Evolutionary conservation across 2,888 invertebrate genomes (phyloP).

Genomic region (Rhopalosiphum nymphaeae): DNA sequence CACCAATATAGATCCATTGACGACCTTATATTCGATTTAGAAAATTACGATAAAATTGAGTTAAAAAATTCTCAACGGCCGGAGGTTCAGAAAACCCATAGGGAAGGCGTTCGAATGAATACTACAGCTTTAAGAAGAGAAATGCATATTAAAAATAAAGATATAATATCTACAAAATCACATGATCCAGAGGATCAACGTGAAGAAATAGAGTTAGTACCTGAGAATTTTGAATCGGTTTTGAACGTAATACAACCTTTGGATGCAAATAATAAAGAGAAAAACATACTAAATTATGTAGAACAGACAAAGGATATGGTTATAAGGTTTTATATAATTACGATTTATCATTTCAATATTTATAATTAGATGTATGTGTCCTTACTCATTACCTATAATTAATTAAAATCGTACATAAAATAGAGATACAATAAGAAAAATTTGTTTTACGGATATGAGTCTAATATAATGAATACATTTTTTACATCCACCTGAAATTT

Average conservation of each 20-base stretch:
- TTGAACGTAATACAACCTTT: background rate
- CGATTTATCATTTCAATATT: background rate
- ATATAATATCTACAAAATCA: background rate
- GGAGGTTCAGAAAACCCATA: background rate
- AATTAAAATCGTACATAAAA: background rate
- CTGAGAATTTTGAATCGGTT: background rate
- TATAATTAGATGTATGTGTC: background rate
- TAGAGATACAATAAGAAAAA: background rate
- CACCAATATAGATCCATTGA: background rate
- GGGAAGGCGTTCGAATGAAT: conserved; percentile 53
- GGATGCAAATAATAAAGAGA: background rate
- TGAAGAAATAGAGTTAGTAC: background rate
- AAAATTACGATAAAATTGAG: background rate
- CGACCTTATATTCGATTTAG: background rate
- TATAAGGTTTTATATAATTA: background rate
- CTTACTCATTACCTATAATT: background rate
- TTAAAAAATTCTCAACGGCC: background rate
- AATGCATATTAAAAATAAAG: conserved; percentile 14
- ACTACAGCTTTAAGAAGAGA: conserved; percentile 28
- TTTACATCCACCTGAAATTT: background rate
- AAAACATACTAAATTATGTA: background rate
- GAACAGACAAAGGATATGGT: background rate
- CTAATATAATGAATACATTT: background rate
- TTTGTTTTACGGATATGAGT: background rate
- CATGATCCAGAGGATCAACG: background rate